Evolutionary conservation across 2,797 vertebrate species (phyloP).

Genomic region (Notoglanidium macrostoma): DNA sequence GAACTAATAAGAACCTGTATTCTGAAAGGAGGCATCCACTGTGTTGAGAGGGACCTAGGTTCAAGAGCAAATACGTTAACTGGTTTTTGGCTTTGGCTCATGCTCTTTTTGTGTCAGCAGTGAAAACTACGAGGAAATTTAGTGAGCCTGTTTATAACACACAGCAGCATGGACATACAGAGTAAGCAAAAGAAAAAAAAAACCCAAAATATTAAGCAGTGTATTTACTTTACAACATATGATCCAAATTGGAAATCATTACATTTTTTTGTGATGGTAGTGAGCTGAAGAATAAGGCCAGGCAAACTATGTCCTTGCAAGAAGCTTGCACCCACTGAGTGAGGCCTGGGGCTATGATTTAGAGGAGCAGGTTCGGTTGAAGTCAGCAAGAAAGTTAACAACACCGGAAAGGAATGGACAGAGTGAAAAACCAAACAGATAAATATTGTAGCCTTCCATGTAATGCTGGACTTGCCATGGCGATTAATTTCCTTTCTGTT

Average conservation of each 20-base stretch:
- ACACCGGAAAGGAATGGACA: slow-evolving; percentile 61
- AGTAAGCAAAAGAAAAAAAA: background rate
- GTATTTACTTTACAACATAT: slow-evolving; percentile 30
- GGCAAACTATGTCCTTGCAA: slow-evolving; percentile 40
- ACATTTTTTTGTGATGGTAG: slow-evolving; percentile 34
- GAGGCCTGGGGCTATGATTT: slow-evolving; percentile 69
- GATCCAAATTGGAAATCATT: slow-evolving; percentile 41
- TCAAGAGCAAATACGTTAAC: background rate
- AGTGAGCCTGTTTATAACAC: slow-evolving; percentile 16
- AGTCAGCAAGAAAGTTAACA: slow-evolving; percentile 70
- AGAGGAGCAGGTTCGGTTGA: slow-evolving; percentile 62
- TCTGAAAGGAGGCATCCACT: slow-evolving; percentile 14
- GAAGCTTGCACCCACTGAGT: slow-evolving; percentile 59
- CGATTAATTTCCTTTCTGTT: slow-evolving; percentile 62
- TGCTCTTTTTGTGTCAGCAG: background rate
- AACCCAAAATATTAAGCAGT: background rate
- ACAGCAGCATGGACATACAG: background rate
- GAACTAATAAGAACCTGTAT: slow-evolving; percentile 50
- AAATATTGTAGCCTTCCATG: slow-evolving; percentile 65
- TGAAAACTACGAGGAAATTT: slow-evolving; percentile 14
- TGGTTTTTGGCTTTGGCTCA: background rate
- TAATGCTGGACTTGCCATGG: slow-evolving; percentile 54
- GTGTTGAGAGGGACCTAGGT: background rate
- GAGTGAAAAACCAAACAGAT: slow-evolving; percentile 64
- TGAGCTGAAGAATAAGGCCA: slow-evolving; percentile 37